phyloP scores from a whole-genome alignment of 2,797 vertebrate species.

The Monodelphis domestica region DNA sequence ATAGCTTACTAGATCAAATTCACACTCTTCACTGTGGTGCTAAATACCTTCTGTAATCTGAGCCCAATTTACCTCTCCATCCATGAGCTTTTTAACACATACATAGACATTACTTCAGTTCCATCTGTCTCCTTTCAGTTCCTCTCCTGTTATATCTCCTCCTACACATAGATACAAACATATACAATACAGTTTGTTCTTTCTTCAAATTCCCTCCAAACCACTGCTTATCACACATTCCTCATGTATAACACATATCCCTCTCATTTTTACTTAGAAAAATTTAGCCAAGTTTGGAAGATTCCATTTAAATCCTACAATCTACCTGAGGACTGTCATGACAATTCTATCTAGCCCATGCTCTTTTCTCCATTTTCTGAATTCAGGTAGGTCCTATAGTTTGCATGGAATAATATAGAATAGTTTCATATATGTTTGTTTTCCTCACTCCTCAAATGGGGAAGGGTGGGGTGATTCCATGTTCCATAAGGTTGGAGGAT shows the following conservation, averaged over 20 bases:
- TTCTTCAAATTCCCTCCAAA: background rate
- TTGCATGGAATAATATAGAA: background rate
- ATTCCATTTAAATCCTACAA: background rate
- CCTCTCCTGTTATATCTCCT: background rate
- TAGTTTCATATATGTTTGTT: constrained; percentile 37
- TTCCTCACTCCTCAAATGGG: background rate
- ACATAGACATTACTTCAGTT: background rate
- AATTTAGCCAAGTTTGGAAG: background rate
- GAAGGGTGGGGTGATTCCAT: background rate
- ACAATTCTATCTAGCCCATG: constrained; percentile 7
- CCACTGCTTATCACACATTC: background rate
- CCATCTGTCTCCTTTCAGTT: background rate
- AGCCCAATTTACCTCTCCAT: background rate
- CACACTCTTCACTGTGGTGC: background rate
- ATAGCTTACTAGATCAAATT: background rate
- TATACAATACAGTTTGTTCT: background rate
- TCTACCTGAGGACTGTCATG: background rate
- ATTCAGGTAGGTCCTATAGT: background rate
- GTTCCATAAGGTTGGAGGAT: constrained; percentile 1
- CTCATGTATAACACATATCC: background rate
- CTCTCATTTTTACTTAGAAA: background rate
- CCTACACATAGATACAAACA: background rate
- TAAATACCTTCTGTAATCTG: background rate
- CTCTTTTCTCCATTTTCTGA: constrained; percentile 21
- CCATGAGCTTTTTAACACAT: background rate